Conservation (phyloP, 2,888 invertebrate species). For the Apantesis nais region DNA sequence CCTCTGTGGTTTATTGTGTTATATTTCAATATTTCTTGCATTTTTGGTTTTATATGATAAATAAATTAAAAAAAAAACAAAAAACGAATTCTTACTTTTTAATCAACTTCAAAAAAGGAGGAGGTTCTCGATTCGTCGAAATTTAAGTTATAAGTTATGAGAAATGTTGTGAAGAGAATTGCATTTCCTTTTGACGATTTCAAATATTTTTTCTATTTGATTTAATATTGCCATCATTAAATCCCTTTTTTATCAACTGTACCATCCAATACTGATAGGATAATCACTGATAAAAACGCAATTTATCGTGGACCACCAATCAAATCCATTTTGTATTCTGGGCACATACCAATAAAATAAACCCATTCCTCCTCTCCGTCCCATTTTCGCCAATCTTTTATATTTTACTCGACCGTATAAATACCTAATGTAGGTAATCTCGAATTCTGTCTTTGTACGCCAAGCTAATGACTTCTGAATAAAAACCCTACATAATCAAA, state of each 20-base stretch:
- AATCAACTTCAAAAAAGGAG: too few species aligned
- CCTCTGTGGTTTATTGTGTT: too few species aligned
- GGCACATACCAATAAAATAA: constrained; percentile 11
- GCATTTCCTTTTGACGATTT: background rate
- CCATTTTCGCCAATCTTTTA: constrained; percentile 16
- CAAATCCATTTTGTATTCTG: constrained; percentile 8
- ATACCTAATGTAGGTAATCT: constrained; percentile 28
- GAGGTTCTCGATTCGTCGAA: too few species aligned
- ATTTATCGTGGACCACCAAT: constrained; percentile 2
- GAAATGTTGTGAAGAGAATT: background rate
- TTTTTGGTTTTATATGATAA: too few species aligned
- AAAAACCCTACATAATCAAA: constrained; percentile 31
- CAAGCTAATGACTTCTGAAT: constrained; percentile 34
- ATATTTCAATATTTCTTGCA: too few species aligned
- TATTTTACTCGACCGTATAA: constrained; percentile 23
- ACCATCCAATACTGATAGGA: constrained; percentile 2
- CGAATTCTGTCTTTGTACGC: constrained; percentile 27
- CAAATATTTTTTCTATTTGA: background rate
- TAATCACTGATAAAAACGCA: background rate
- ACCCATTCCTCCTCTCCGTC: constrained; percentile 2
- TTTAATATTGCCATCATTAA: background rate
- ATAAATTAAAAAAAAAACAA: too few species aligned
- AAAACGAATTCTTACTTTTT: too few species aligned
- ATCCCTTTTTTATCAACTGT: background rate
- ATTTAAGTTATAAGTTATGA: background rate